Evolutionary conservation across 2,797 vertebrate species (phyloP).

Genomic region (Tachyglossus aculeatus): DNA sequence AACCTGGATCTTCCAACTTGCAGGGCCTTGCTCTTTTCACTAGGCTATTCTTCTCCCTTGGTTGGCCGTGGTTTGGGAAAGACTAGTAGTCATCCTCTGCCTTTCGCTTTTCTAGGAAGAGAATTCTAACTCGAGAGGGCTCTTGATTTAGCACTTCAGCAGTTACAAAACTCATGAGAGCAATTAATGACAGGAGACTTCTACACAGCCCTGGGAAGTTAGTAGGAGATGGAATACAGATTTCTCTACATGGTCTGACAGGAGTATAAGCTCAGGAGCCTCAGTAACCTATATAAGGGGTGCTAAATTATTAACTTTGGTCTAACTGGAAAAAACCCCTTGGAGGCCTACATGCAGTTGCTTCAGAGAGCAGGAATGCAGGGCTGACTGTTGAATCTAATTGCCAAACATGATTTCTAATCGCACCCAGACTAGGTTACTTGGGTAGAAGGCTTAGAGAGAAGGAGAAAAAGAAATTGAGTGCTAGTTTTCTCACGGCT

Average conservation of each 20-base stretch:
- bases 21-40: background rate
- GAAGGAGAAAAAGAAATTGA: background rate
- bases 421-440: background rate
- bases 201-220: too few species aligned
- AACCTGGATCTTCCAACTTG: too few species aligned
- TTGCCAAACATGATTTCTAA: conserved; percentile 3
- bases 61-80: background rate
- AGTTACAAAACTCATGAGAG: too few species aligned
- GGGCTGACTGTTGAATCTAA: background rate
- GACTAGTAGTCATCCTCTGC: background rate
- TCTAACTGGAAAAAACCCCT: conserved; percentile 35
- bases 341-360: background rate
- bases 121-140: background rate
- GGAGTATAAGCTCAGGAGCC: background rate
- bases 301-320: background rate
- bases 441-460: background rate
- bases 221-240: too few species aligned
- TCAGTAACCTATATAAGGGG: background rate
- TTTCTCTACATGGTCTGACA: conserved; percentile 12
- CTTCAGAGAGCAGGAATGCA: background rate
- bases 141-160: background rate
- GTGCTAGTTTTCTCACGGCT: background rate
- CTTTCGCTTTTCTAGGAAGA: background rate
- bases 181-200: too few species aligned
- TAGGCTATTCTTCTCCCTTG: background rate